Evolutionary conservation across 1,140 invertebrate species (phyloP), one percentile per base, ranked within the genome.

Genomic region (Bradysia coprophila): DNA sequence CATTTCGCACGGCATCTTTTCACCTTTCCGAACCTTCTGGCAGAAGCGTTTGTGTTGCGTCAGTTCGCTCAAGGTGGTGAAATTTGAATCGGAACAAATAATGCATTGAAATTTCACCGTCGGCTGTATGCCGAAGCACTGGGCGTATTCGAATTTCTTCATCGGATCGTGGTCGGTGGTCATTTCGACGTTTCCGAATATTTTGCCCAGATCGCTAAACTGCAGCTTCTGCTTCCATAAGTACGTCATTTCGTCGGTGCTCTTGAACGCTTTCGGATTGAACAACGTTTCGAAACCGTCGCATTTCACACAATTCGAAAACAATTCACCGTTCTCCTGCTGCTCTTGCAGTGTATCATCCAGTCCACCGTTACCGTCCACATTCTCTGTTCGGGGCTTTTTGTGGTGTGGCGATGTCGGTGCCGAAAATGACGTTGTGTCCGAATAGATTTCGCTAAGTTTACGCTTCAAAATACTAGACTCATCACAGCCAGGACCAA

Each of bases 101-200:
- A 66, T 62, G 56, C 78, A 79, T 49, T 75, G 74, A 49, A 73
- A 73, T 49, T 74, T 75, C 18, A 76, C 67, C 18, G 62, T 53
- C 6, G 67, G 67, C 48, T 73, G 69, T n/a, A 79, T 54, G n/a
- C 77, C 76, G 39, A 80, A 56, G 57, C 76, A 80, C 51, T 80
- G 75, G 21, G 75, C 72, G 60, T 78, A 79, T 51, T 79, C 73
- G 13, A 6, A 28, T 28, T 8, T 28, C 6, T 28, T 28, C 13
- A 13, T 13, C 6, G 6, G 6, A 13, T 13, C 24, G 13, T 8
- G 13, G 13, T 28, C 24, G n/a, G n/a, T n/a, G n/a, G n/a, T n/a
- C n/a, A n/a, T n/a, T n/a, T n/a, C n/a, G 13, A 28, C 13, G 13
- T 28, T 28, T 28, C 6, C 24, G 13, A 28, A 28, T 28, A 28